Evolutionary conservation across 2,113 vertebrate genomes (phyloP).

Genomic region (Balaeniceps rex): DNA sequence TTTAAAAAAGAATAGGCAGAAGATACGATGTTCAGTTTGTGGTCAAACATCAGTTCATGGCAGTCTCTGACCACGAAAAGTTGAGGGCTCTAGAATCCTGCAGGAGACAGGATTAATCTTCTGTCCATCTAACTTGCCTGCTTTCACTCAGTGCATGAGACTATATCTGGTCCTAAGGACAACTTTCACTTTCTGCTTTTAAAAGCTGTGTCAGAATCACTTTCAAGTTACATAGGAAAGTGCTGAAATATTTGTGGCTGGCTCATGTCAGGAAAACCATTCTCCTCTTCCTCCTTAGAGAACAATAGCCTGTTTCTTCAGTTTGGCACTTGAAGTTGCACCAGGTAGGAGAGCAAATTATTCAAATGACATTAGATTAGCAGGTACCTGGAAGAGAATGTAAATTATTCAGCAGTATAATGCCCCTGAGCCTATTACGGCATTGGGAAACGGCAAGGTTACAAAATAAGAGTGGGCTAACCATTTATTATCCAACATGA

Average conservation of each 20-base stretch:
- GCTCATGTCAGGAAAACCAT: conserved; percentile 30
- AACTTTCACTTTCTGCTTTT: conserved; percentile 60
- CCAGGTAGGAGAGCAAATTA: conserved; percentile 69
- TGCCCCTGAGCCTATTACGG: neutral
- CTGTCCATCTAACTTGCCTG: neutral
- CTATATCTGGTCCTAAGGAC: conserved; percentile 39
- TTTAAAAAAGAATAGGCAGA: conserved; percentile 67
- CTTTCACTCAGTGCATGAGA: conserved; percentile 49
- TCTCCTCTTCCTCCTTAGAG: conserved; percentile 16
- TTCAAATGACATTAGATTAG: conserved; percentile 95
- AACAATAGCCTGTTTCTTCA: conserved; percentile 26
- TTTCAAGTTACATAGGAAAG: conserved; percentile 61
- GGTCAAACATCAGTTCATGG: conserved; percentile 1
- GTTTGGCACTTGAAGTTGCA: conserved; percentile 78
- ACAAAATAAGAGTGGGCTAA: neutral
- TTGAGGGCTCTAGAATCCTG: conserved; percentile 23
- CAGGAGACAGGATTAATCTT: conserved; percentile 41
- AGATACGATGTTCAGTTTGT: conserved; percentile 6
- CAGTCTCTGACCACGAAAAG: conserved; percentile 27
- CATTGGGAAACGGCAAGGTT: neutral
- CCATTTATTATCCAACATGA: neutral
- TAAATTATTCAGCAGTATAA: neutral
- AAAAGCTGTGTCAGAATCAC: conserved; percentile 53
- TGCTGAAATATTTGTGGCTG: conserved; percentile 50
- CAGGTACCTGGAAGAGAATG: conserved; percentile 82